Percentiles rank a stretch among this genome's conserved stretches.
These are phyloP conservation scores for Ochotona princeps DNA, from an alignment of 2,113 vertebrate species.

Conservation along the genomic window DNA sequence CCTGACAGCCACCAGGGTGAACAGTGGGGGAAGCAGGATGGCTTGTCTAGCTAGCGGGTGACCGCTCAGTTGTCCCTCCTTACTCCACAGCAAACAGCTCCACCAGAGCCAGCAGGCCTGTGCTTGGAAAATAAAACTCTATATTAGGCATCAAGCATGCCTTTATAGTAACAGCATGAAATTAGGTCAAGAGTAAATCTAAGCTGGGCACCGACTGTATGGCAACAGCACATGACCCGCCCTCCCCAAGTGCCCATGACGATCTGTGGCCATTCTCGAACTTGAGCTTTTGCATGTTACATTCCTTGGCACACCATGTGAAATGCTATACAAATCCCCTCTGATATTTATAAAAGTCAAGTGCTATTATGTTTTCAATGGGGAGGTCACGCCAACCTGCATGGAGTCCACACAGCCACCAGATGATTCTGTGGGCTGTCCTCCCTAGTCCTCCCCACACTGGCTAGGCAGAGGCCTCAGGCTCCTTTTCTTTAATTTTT, in stretches of 20 bases:
- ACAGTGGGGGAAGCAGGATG: background rate
- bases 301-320: slow-evolving; percentile 78
- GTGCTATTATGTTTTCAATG: slow-evolving; percentile 64
- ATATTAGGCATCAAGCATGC: slow-evolving; percentile 52
- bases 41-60: slow-evolving; percentile 7
- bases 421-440: background rate
- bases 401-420: background rate
- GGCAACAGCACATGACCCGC: slow-evolving; percentile 56
- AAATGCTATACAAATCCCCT: slow-evolving; percentile 84
- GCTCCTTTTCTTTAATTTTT: background rate
- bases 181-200: slow-evolving; percentile 73
- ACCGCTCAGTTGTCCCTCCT: slow-evolving; percentile 46
- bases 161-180: slow-evolving; percentile 73
- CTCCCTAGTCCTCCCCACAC: background rate
- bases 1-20: background rate
- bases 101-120: slow-evolving; percentile 22
- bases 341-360: slow-evolving; percentile 85
- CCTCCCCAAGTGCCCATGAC: slow-evolving; percentile 47
- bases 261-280: background rate
- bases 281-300: slow-evolving; percentile 63
- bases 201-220: slow-evolving; percentile 54
- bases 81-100: background rate
- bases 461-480: background rate
- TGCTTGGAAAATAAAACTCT: slow-evolving; percentile 61
- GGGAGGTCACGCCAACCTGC: background rate